Base-by-base conservation (phyloP, 2,113 vertebrate genomes). In the Jaculus jaculus region DNA sequence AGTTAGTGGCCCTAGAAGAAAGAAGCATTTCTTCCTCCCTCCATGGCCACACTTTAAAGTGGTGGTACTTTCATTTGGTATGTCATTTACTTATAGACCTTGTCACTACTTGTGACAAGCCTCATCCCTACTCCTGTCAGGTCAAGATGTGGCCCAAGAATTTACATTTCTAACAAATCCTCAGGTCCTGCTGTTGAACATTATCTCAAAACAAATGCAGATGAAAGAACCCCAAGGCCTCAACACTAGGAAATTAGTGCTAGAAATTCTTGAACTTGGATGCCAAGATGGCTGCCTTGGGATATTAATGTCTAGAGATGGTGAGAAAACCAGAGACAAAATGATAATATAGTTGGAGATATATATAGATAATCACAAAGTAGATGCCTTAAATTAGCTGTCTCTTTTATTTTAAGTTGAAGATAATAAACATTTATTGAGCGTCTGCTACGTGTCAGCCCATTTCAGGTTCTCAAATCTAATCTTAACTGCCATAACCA, bases 101-200 rank as follows among this genome's bases (percentile, higher is more conserved):
- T 95, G 87, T 75, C n/a, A 92, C 79, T 93, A 80, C 80, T 84
- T 0, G 4, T 78, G 47, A 78, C 32, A 54, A 54, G 16, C 74
- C 42, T 26, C 28, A 30, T 77, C 51, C 28, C 74, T 92, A 63
- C 81, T 63, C 79, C 79, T 78, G 30, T 82, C 42, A 32, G 1
- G 60, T 32, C 82, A 77, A 71, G 68, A 72, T 30, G 20, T 37
- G 28, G 18, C 80, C 61, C 66, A 83, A 83, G 30, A 80, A 91
- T 94, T 93, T 95, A 77, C 75, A 77, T 93, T 94, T 96, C n/a
- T 84, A 91, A 87, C 82, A 92, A 77, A 68, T 68, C 60, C 28
- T 34, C 77, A 79, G 72, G 28, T 81, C 61, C 54, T 95, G 74
- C 42, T 68, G 72, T 7, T 63, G 73, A 94, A 90, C 28, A 78